Evolutionary conservation across 2,888 invertebrate genomes (phyloP).

Genomic region (Rutpela maculata): DNA sequence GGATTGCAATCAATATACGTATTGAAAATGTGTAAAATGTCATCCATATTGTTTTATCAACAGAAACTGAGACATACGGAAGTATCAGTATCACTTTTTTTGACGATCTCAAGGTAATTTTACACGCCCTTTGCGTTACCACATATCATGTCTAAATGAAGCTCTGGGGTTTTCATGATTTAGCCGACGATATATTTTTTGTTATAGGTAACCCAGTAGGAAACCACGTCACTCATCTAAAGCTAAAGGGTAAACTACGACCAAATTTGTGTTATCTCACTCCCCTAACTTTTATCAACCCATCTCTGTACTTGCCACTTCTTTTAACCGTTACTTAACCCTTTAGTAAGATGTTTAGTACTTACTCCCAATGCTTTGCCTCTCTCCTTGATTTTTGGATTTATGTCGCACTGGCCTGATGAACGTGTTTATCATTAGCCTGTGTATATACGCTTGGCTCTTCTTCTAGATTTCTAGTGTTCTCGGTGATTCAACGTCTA

Average conservation of each 20-base stretch:
- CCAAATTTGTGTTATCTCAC: constrained; percentile 22
- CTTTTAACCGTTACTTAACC: not conserved
- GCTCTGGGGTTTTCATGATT: constrained; percentile 22
- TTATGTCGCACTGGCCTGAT: not conserved
- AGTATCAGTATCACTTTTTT: not conserved
- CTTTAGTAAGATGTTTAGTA: not conserved
- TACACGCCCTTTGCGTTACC: not conserved
- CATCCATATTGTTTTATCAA: no score
- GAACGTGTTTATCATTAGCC: no score
- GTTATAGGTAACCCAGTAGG: constrained; percentile 28
- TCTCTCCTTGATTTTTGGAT: not conserved
- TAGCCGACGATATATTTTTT: constrained; percentile 30
- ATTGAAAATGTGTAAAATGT: no score
- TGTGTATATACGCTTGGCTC: no score
- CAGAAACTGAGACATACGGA: not conserved
- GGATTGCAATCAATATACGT: no score
- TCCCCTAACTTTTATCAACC: not conserved
- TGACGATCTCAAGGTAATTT: not conserved
- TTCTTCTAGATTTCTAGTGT: no score
- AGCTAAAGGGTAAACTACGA: constrained; percentile 28
- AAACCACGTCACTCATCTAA: constrained; percentile 23
- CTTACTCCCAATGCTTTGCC: not conserved
- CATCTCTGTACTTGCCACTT: not conserved
- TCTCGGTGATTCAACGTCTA: no score
- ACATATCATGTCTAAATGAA: constrained; percentile 11